Percentiles rank a stretch among this genome's conserved stretches.
phyloP scores from a whole-genome alignment of 2,888 invertebrate species.

The Mimas tiliae region DNA sequence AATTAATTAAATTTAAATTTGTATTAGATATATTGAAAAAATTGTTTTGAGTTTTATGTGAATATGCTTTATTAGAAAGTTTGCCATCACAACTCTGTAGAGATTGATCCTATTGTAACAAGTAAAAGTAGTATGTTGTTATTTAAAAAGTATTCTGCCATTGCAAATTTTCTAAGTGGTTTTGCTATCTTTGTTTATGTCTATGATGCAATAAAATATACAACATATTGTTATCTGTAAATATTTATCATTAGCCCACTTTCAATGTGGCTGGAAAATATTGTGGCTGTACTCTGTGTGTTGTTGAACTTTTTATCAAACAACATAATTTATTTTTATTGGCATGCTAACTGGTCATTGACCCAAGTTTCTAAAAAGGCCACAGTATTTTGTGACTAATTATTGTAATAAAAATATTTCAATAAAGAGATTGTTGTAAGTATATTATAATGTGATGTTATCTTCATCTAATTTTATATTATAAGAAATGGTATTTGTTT shows the following conservation, averaged over 20 bases:
- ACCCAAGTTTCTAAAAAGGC: slow-evolving; percentile 3
- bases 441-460: background rate
- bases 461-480: background rate
- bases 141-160: background rate
- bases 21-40: background rate
- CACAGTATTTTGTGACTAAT: background rate
- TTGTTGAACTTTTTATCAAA: slow-evolving; percentile 49
- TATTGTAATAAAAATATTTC: background rate
- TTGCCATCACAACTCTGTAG: too few species aligned
- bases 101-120: background rate
- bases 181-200: background rate
- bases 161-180: background rate
- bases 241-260: slow-evolving; percentile 63
- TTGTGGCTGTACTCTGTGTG: slow-evolving; percentile 53
- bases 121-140: background rate
- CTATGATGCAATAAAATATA: slow-evolving; percentile 14
- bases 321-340: slow-evolving; percentile 30
- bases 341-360: slow-evolving; percentile 13
- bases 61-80: too few species aligned
- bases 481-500: too few species aligned
- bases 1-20: background rate
- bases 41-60: too few species aligned
- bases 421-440: background rate
- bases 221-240: slow-evolving; percentile 21
- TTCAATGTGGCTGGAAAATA: slow-evolving; percentile 44